Percentiles rank a stretch among this genome's conserved stretches.
Evolutionary conservation across 2,113 vertebrate genomes (phyloP).

Genomic region (Oreochromis aureus): DNA sequence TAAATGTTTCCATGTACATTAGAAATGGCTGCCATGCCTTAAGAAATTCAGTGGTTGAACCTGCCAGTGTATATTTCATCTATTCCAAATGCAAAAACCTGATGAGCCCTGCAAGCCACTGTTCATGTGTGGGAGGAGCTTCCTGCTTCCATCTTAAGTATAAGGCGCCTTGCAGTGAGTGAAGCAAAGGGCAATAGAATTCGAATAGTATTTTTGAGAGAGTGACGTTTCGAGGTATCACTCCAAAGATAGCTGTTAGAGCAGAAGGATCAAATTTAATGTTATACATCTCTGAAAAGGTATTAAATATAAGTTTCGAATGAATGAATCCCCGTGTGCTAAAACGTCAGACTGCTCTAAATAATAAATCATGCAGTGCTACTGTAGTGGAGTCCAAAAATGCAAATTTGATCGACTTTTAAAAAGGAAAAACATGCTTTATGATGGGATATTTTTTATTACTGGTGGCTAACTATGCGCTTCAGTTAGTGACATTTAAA

Average conservation of each 20-base stretch:
- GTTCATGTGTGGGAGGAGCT: neutral
- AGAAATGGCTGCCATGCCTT: neutral
- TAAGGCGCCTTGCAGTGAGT: neutral
- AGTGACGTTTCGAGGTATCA: neutral
- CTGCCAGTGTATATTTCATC: too few species aligned
- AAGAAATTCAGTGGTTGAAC: neutral
- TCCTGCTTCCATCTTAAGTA: neutral
- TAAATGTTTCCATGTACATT: neutral
- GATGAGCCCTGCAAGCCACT: neutral
- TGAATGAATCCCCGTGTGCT: neutral
- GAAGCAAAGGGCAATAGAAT: neutral
- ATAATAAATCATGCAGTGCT: neutral
- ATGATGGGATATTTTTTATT: neutral
- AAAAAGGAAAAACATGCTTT: neutral
- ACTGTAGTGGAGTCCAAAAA: neutral
- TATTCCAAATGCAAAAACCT: neutral
- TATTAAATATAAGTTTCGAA: neutral
- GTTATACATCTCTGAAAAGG: neutral
- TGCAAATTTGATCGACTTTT: neutral
- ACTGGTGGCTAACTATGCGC: neutral
- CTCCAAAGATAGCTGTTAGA: neutral
- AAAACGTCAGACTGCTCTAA: neutral
- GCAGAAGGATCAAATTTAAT: neutral
- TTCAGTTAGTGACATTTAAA: neutral
- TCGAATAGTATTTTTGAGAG: accelerated